Evolutionary conservation across 1,140 invertebrate species (phyloP).

Genomic region (Drosophila tropicalis): DNA sequence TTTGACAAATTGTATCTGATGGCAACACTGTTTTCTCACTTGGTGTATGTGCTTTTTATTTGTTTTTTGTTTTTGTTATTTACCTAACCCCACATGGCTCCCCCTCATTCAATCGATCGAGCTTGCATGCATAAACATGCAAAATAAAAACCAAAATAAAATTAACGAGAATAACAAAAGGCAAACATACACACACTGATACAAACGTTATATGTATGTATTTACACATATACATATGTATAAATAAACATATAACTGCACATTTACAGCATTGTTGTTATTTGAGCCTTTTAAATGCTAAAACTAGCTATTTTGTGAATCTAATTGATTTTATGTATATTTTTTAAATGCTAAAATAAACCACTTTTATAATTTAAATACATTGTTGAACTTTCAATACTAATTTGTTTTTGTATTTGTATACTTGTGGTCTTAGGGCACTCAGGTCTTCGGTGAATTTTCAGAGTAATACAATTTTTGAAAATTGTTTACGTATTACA

Average conservation of each 20-base stretch:
- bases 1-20: conserved; percentile 9
- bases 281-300: conserved; percentile 3
- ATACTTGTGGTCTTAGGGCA: too few relatives aligned
- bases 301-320: background rate
- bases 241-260: conserved; percentile 44
- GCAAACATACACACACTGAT: conserved; percentile 56
- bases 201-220: conserved; percentile 12
- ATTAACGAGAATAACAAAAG: conserved; percentile 78
- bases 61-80: conserved; percentile 28
- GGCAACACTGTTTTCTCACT: conserved; percentile 22
- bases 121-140: conserved; percentile 76
- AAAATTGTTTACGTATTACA: too few relatives aligned
- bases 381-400: too few relatives aligned
- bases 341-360: too few relatives aligned
- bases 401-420: too few relatives aligned
- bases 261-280: conserved; percentile 27
- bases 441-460: too few relatives aligned
- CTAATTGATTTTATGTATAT: too few relatives aligned
- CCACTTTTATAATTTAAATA: too few relatives aligned
- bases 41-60: conserved; percentile 22
- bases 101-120: conserved; percentile 65
- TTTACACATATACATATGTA: conserved; percentile 45
- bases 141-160: conserved; percentile 80
- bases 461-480: too few relatives aligned
- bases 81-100: conserved; percentile 61